A percentile compares a stretch with the other conserved stretches of the same genome.
Conservation (phyloP, 2,113 vertebrate genomes). For the Gobiocypris rarus region DNA sequence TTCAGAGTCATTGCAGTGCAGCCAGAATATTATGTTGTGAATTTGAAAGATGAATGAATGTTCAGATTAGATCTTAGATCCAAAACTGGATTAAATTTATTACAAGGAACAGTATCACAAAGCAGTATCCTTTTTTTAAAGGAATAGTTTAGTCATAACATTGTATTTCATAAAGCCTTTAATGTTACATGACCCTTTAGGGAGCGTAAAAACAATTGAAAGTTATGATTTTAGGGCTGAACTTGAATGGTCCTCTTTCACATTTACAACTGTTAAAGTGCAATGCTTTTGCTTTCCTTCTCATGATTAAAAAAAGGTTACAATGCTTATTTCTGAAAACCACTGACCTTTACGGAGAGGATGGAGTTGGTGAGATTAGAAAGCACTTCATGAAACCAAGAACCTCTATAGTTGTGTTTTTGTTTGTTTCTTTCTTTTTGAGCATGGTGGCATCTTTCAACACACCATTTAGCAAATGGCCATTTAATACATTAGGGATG, state of each 20-base stretch:
- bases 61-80: neutral
- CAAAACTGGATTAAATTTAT: neutral
- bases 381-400: constrained; percentile 13
- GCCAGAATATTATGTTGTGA: neutral
- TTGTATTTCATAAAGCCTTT: neutral
- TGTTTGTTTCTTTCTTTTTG: neutral
- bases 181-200: neutral
- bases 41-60: neutral
- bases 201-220: neutral
- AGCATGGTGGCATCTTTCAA: constrained; percentile 21
- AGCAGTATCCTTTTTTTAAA: neutral
- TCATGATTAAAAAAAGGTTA: constrained; percentile 60
- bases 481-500: constrained; percentile 38
- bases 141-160: neutral
- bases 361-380: constrained; percentile 49
- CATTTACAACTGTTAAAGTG: constrained; percentile 40
- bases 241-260: neutral
- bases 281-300: neutral
- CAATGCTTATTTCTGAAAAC: constrained; percentile 57
- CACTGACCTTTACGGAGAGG: constrained; percentile 56
- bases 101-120: neutral
- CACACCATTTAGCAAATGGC: constrained; percentile 42
- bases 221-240: neutral
- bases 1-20: neutral
- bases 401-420: neutral